Conservation (phyloP, 1,140 invertebrate species). For the Apis florea region DNA sequence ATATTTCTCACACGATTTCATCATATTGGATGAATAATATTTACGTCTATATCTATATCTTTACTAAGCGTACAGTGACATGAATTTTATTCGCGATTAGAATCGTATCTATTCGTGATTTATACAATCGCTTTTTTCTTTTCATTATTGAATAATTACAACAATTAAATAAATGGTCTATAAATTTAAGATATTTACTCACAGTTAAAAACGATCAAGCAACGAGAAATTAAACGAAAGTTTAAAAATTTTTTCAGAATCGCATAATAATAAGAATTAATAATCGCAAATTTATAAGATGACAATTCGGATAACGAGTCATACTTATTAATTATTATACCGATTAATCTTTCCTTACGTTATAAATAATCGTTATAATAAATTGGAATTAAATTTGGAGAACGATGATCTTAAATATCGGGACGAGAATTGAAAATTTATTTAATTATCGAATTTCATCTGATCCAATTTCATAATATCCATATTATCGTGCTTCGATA, state of each 20-base stretch:
- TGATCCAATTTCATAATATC: neutral
- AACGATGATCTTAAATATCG: neutral
- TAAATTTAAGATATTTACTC: too few species aligned
- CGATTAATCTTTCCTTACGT: neutral
- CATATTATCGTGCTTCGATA: neutral
- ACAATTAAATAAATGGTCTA: neutral
- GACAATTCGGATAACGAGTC: neutral
- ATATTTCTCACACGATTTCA: slow-evolving; percentile 25
- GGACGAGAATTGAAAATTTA: neutral
- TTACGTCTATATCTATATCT: slow-evolving; percentile 35
- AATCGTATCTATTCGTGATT: neutral
- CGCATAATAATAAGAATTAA: neutral
- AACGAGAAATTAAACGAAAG: too few species aligned
- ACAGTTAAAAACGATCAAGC: too few species aligned
- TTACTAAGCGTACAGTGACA: slow-evolving; percentile 21
- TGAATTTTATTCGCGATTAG: neutral
- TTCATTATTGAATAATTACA: neutral
- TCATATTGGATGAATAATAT: slow-evolving; percentile 43
- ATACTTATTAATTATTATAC: neutral
- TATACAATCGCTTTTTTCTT: neutral
- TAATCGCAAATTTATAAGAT: neutral
- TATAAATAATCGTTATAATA: too few species aligned
- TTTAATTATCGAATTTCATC: neutral
- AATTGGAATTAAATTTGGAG: too few species aligned
- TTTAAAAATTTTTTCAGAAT: too few species aligned